These are phyloP conservation scores for Cyanocitta stelleri DNA, from an alignment of 2,113 vertebrate species.

Conservation along the genomic window DNA sequence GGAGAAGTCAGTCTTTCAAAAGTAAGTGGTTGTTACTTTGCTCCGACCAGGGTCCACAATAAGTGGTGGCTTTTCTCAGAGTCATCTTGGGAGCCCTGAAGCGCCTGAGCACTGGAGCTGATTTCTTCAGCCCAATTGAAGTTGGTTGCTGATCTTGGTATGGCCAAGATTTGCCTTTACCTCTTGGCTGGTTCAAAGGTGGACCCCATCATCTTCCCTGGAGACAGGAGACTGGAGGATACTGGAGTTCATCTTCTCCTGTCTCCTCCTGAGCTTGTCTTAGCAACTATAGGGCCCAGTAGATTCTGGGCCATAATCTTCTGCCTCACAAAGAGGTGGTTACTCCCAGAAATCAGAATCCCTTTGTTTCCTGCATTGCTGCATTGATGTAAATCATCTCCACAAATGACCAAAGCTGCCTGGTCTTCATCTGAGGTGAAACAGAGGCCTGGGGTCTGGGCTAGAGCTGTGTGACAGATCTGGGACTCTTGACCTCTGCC, in stretches of 20 bases:
- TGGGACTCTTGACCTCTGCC: neutral
- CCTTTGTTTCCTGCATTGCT: neutral
- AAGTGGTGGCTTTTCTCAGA: neutral
- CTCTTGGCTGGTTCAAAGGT: neutral
- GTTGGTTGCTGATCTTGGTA: neutral
- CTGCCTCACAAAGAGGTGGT: neutral
- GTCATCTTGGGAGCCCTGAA: neutral
- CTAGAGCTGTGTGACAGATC: neutral
- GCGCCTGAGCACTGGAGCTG: accelerated
- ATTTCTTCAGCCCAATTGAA: neutral
- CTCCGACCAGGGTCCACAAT: accelerated
- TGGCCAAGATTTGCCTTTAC: neutral
- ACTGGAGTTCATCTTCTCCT: neutral
- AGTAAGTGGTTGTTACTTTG: neutral
- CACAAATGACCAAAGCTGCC: neutral
- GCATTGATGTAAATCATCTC: neutral
- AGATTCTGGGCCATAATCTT: neutral
- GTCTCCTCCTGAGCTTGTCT: neutral
- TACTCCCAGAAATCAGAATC: neutral
- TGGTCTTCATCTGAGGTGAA: neutral
- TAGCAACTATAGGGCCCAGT: neutral
- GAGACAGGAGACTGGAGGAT: neutral
- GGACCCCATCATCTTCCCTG: neutral
- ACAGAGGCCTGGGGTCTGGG: neutral
- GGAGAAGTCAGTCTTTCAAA: neutral